Evolutionary conservation across 1,140 invertebrate genomes (phyloP), one percentile per base, ranked within the genome.

Genomic region (Ceratina japonica): DNA sequence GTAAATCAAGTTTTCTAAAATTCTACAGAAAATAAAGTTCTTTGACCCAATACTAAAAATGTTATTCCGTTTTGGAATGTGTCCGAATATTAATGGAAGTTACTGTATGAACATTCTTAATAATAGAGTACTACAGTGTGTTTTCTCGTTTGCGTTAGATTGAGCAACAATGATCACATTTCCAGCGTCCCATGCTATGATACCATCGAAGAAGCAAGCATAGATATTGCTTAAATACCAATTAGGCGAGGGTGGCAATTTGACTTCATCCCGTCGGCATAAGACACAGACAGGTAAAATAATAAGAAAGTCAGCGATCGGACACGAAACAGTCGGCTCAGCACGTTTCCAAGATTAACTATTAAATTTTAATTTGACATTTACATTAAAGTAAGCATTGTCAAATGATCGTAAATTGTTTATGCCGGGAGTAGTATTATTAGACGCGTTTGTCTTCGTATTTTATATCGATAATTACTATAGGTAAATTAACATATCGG

Each of bases 211-310:
- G 58, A 94, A 93, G 86, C 94, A 94, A 56, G 93, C 92, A 63
- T 96, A 88, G 70, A 94, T 93, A 82, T 93, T 94, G 59, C 91
- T 93, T 76, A 94, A 91, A 85, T 95, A 96, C 96, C 96, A 97
- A 89, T 95, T 96, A 20, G 96, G 95, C 0, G 95, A 95, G 3
- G 95, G 94, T 79, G 96, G 94, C 78, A 96, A 86, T 13, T 93
- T 90, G 64, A 93, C 88, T 88, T 94, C 95, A 96, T 96, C 70
- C 64, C 88, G n/a, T 0, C 27, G 1, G 1, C 16, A 54, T 83
- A 83, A 76, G n/a, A 81, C 71, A 3, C 15, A 70, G 1, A 37
- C n/a, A n/a, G n/a, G n/a, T n/a, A n/a, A n/a, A n/a, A n/a, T n/a
- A n/a, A n/a, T n/a, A n/a, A n/a, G n/a, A n/a, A n/a, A n/a, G n/a